Conservation (phyloP, 2,888 invertebrate genomes). For the Orchesella flavescens region DNA sequence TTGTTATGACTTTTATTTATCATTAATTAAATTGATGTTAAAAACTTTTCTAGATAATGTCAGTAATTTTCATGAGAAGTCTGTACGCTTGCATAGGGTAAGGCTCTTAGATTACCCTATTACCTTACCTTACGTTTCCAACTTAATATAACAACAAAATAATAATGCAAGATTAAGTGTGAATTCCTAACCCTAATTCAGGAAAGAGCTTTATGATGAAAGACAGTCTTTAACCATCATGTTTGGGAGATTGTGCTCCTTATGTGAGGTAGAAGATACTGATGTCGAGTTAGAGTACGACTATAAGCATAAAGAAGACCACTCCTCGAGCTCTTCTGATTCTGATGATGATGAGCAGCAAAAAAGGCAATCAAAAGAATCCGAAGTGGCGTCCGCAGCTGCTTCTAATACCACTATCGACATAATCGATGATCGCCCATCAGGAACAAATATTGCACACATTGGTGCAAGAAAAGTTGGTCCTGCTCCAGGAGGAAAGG, state of each 20-base stretch:
- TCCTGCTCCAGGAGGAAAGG: neutral
- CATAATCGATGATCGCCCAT: too few species aligned
- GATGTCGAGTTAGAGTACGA: constrained; percentile 51
- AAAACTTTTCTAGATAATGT: constrained; percentile 10
- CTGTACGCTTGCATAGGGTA: constrained; percentile 36
- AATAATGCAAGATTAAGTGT: neutral
- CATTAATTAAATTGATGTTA: too few species aligned
- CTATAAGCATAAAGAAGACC: neutral
- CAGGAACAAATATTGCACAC: neutral
- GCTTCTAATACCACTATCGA: neutral
- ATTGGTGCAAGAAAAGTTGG: neutral
- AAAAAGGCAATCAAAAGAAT: too few species aligned
- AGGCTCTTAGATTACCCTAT: neutral
- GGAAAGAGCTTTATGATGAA: constrained; percentile 50
- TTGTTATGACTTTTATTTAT: too few species aligned
- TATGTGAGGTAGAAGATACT: constrained; percentile 48
- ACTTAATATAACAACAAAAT: neutral
- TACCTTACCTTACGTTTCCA: neutral
- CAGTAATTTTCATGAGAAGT: constrained; percentile 30
- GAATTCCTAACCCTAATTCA: neutral
- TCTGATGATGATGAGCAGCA: neutral
- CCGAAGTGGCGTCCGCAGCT: neutral
- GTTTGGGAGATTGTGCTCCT: constrained; percentile 33
- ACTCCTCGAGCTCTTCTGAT: neutral
- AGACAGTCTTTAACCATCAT: constrained; percentile 31